Evolutionary conservation across 2,888 invertebrate species (phyloP).

Genomic region (Euplagia quadripunctaria): DNA sequence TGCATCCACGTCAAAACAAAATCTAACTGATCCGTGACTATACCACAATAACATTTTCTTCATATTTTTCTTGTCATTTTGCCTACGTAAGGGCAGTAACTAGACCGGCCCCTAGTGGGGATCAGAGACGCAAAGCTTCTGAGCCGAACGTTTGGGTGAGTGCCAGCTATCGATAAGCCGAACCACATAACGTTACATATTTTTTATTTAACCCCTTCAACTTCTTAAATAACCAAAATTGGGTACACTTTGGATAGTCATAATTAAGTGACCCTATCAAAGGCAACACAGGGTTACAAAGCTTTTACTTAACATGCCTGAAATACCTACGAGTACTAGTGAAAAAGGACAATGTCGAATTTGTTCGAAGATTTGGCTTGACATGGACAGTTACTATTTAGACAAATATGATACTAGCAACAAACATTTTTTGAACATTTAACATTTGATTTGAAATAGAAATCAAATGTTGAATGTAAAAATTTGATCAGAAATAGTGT

Average conservation of each 20-base stretch:
- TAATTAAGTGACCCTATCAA: neutral
- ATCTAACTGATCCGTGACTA: neutral
- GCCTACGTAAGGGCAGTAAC: slow-evolving; percentile 61
- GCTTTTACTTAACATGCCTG: too few species aligned
- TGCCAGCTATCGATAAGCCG: slow-evolving; percentile 68
- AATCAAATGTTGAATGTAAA: too few species aligned
- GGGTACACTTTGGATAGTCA: neutral
- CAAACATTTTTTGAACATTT: too few species aligned
- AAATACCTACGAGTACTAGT: neutral
- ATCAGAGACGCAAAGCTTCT: slow-evolving; percentile 57
- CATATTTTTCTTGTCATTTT: slow-evolving; percentile 13
- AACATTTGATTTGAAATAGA: too few species aligned
- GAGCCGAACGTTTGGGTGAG: slow-evolving; percentile 64
- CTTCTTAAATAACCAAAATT: neutral
- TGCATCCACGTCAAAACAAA: neutral
- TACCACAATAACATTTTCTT: neutral
- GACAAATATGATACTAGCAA: too few species aligned
- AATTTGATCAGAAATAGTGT: too few species aligned
- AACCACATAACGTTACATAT: slow-evolving; percentile 64
- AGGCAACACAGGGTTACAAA: neutral
- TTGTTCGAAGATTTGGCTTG: too few species aligned
- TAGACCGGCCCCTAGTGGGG: slow-evolving; percentile 64
- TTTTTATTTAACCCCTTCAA: slow-evolving; percentile 51
- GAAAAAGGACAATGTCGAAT: neutral
- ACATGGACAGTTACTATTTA: too few species aligned